Conservation (phyloP, 1,140 invertebrate species). For the Ladona fulva region DNA sequence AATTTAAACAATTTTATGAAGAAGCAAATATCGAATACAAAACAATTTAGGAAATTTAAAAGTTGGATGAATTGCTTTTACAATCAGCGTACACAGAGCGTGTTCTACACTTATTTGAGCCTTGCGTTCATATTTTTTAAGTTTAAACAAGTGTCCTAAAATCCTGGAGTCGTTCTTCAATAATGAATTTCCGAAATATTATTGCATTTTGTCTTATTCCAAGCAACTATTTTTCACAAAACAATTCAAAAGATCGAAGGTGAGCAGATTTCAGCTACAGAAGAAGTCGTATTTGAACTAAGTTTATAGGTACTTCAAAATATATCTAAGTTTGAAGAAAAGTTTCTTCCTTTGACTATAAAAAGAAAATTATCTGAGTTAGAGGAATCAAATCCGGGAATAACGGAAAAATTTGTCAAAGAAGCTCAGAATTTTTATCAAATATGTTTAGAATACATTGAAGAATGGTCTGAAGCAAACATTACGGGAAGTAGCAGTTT, state of each 20-base stretch:
- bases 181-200: neutral
- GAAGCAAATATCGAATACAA: conserved; percentile 17
- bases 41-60: conserved; percentile 13
- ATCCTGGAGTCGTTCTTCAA: too few relatives aligned
- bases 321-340: neutral
- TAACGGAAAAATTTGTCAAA: neutral
- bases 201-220: neutral
- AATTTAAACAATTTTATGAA: conserved; percentile 15
- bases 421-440: neutral
- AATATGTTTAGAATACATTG: neutral
- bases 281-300: neutral
- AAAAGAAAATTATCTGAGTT: neutral
- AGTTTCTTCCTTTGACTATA: neutral
- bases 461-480: too few relatives aligned
- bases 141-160: too few relatives aligned
- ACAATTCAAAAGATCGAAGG: neutral
- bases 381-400: neutral
- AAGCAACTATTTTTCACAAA: neutral
- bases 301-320: neutral
- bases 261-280: neutral
- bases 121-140: too few relatives aligned
- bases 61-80: neutral
- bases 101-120: too few relatives aligned
- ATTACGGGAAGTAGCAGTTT: too few relatives aligned
- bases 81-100: too few relatives aligned